Evolutionary conservation across 2,888 invertebrate species (phyloP).

Genomic region (Melinaea marsaeus): DNA sequence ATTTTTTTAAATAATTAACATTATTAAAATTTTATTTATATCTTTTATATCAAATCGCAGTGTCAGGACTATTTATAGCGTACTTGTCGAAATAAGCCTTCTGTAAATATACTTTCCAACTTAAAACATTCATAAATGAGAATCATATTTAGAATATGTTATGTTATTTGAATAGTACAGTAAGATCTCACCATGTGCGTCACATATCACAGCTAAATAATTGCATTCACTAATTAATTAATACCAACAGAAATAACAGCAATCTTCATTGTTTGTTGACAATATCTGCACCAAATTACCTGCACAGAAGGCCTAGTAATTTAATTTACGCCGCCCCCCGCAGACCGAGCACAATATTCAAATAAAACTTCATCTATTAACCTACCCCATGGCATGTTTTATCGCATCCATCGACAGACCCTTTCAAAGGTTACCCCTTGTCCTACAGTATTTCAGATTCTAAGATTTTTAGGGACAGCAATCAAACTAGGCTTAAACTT

Average conservation of each 20-base stretch:
- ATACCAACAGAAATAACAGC: conserved; percentile 3
- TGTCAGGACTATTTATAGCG: too few relatives aligned
- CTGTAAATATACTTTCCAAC: too few relatives aligned
- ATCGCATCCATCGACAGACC: conserved; percentile 61
- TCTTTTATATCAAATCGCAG: too few relatives aligned
- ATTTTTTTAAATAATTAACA: too few relatives aligned
- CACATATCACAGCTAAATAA: too few relatives aligned
- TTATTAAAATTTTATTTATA: too few relatives aligned
- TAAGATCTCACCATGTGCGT: too few relatives aligned
- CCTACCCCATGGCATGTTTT: conserved; percentile 70
- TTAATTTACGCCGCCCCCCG: conserved; percentile 71
- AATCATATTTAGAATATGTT: too few relatives aligned
- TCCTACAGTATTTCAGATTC: conserved; percentile 31
- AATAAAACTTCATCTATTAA: conserved; percentile 76
- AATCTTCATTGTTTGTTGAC: conserved; percentile 24
- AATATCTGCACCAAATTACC: conserved; percentile 40
- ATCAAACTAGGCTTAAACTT: conserved; percentile 30
- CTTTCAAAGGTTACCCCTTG: conserved; percentile 45
- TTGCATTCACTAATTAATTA: not conserved
- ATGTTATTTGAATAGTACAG: too few relatives aligned
- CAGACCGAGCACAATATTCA: conserved; percentile 71
- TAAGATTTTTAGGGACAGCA: conserved; percentile 38
- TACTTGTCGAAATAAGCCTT: too few relatives aligned
- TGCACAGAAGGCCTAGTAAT: conserved; percentile 60
- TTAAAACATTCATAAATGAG: too few relatives aligned